Evolutionary conservation across 2,888 invertebrate species (phyloP), one percentile per base, ranked within the genome.

Genomic region (Salticus scenicus): DNA sequence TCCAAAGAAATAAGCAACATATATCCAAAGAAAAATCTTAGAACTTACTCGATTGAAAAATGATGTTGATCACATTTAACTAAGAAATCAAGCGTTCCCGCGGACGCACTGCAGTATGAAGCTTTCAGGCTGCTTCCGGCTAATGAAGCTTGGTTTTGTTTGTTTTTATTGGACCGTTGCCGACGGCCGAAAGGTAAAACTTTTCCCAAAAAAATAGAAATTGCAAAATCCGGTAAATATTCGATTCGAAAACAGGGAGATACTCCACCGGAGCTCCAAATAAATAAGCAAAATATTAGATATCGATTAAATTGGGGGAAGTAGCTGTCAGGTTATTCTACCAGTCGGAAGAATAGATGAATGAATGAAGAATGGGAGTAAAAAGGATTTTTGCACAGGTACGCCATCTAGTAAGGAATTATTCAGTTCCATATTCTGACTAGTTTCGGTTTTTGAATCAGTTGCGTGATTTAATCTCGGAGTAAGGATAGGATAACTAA

Each of bases 61-160:
- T 47, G 7, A n/a, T 14, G 1, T 20, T 24, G 24, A 24, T 57
- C 57, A 57, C 57, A 57, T 57, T 57, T 57, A 57, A 57, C 20
- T 17, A 24, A 17, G 57, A 57, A n/a, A 57, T 57, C 57, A 57
- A 57, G 57, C 24, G 24, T 24, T 57, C 24, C 24, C 24, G 57
- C 20, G 57, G 20, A 57, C 57, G 57, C 57, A 57, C 57, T 57
- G 57, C 57, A 57, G 57, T 57, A 57, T 20, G 57, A 57, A 57
- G 24, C 24, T 24, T 57, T 24, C 57, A 24, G 5, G 24, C 57
- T 4, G 20, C 24, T 57, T 57, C 57, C 57, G 57, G 57, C 57
- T 57, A 57, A 24, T 57, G 24, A 57, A 57, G 57, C 17, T 24
- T 57, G 4, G 57, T 57, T 57, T 57, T 57, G 57, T 57, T 57